Conservation (phyloP, 2,113 vertebrate species). For the Gracilinanus agilis region DNA sequence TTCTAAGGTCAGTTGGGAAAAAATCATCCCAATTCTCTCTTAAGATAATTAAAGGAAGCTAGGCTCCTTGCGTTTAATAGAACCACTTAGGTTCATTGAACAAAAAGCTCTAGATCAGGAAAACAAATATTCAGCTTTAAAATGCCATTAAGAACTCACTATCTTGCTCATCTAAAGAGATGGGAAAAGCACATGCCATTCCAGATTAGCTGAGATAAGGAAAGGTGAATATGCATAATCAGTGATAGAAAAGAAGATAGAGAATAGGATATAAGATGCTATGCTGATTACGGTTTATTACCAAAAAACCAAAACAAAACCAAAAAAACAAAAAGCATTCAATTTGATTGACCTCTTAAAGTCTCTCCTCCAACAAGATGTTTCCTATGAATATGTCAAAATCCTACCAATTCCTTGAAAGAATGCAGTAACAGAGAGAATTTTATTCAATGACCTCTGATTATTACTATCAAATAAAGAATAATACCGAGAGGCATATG, state of each 20-base stretch:
- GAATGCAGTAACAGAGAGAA: neutral
- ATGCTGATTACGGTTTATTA: neutral
- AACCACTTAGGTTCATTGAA: slow-evolving; percentile 64
- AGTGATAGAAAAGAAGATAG: slow-evolving; percentile 35
- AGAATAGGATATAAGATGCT: neutral
- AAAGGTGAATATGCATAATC: slow-evolving; percentile 50
- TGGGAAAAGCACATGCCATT: slow-evolving; percentile 41
- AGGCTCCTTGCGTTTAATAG: slow-evolving; percentile 45
- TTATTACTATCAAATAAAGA: neutral
- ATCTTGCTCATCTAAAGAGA: slow-evolving; percentile 48
- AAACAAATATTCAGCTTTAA: slow-evolving; percentile 56
- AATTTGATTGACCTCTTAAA: neutral
- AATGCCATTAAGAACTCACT: slow-evolving; percentile 43
- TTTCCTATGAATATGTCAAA: neutral
- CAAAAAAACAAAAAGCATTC: neutral
- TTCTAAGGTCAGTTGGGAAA: slow-evolving; percentile 55
- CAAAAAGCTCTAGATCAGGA: slow-evolving; percentile 46
- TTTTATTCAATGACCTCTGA: neutral
- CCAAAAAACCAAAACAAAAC: too few species aligned
- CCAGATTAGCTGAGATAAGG: slow-evolving; percentile 1
- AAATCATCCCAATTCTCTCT: slow-evolving; percentile 43
- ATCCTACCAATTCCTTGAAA: neutral
- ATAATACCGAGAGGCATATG: neutral
- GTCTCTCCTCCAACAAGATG: neutral
- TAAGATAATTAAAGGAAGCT: slow-evolving; percentile 58